Base-by-base conservation (phyloP, 2,113 vertebrate genomes). In the Tachycineta bicolor region DNA sequence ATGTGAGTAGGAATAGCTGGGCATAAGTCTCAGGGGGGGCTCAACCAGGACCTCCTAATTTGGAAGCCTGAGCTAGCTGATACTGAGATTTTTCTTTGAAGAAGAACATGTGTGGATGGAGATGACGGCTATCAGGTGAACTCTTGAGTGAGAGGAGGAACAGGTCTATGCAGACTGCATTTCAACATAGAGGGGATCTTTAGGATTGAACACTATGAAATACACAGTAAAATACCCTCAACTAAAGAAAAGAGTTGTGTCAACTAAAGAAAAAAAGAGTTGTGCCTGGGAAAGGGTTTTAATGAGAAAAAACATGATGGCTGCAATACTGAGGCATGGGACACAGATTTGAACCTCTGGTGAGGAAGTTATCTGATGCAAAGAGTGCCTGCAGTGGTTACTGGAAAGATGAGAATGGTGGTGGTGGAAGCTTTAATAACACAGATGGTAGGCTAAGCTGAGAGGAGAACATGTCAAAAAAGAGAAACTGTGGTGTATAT, bases 261-360 rank as follows among this genome's bases (percentile, higher is more conserved):
- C 1, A 4, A 6, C 60, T 41, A 47, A 74, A 64, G 22, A 10
- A 63, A 29, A 9, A 37, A 37, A 37, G 28, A 78, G 5, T 29
- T 63, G 23, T 58, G 12, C 18, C 43, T 89, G 24, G 31, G 9
- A 68, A 63, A 44, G 23, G 2, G 14, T 59, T 93, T 75, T 46
- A 53, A 39, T 69, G 5, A 78, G 26, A 18, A 49, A 75, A 44
- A 73, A 44, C 4, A 5, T 68, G 23, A 6, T 25, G 12, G 10
- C 17, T 52, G 34, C 7, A 23, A 63, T 78, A 18, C 39, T 56
- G 77, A 63, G 44, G 44, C 10, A 3, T 5, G 6, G 5, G 14
- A 55, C 2, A 19, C 3, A 52, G 33, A 44, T 7, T n/a, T 82
- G 41, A 76, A n/a, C 4, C 14, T 79, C 0, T 4, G 14, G 3